phyloP scores from a whole-genome alignment of 1,140 invertebrate species.

The Prorops nasuta region DNA sequence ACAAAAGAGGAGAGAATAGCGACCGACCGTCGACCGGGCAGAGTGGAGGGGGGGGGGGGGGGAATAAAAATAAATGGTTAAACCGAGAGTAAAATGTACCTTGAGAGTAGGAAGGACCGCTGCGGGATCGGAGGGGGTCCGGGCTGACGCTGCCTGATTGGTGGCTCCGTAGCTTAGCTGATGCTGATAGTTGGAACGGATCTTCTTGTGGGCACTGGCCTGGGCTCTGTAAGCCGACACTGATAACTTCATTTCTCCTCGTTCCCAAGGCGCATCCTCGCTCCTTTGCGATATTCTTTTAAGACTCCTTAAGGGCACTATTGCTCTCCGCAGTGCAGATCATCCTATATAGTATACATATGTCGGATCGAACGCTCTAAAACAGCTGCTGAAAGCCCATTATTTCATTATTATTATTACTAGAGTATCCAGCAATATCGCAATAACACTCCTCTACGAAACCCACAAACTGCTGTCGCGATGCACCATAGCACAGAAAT shows the following conservation, averaged over 20 bases:
- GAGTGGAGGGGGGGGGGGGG: too few relatives aligned
- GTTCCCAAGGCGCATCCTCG: constrained; percentile 43
- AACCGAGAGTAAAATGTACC: constrained; percentile 38
- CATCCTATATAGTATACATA: not conserved
- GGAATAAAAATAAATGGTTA: not conserved
- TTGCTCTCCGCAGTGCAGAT: not conserved
- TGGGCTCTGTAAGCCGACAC: constrained; percentile 81
- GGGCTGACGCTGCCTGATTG: constrained; percentile 60
- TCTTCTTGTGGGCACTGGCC: constrained; percentile 80
- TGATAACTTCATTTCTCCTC: constrained; percentile 72
- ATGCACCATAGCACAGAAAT: too few relatives aligned
- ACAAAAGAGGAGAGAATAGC: constrained; percentile 31
- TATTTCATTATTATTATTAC: not conserved
- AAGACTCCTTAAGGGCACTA: constrained; percentile 2
- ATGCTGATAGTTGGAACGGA: constrained; percentile 74
- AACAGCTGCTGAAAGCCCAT: too few relatives aligned
- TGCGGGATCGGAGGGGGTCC: constrained; percentile 56
- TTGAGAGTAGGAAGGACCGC: constrained; percentile 58
- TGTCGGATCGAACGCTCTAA: not conserved
- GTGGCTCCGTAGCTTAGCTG: constrained; percentile 77
- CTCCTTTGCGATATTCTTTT: constrained; percentile 15
- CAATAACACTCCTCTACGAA: not conserved
- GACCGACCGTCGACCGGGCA: too few relatives aligned
- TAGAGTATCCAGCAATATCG: not conserved
- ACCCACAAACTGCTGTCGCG: not conserved